Conservation (phyloP, 2,888 invertebrate species). For the Rambutsinella grinnellia region DNA sequence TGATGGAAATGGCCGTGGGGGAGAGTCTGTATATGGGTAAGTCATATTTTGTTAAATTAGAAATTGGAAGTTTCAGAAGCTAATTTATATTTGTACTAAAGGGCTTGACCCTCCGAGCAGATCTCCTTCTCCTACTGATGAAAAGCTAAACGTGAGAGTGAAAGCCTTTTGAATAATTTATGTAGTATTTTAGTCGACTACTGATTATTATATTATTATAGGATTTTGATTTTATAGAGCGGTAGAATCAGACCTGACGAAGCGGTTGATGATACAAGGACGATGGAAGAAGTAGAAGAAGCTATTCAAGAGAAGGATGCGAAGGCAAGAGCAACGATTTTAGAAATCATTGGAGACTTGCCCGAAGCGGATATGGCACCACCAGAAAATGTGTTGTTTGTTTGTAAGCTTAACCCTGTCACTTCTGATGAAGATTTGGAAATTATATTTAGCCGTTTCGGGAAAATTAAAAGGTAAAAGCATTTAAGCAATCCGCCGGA, state of each 20-base stretch:
- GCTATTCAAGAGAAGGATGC: constrained; percentile 92
- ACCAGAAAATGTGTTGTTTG: constrained; percentile 98
- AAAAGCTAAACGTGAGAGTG: constrained; percentile 75
- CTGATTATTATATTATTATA: too few relatives aligned
- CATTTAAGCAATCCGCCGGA: too few relatives aligned
- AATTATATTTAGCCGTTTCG: constrained; percentile 97
- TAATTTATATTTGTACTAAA: constrained; percentile 69
- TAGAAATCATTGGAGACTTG: constrained; percentile 98
- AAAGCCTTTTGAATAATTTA: not conserved
- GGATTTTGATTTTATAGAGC: constrained; percentile 73
- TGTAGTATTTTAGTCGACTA: too few relatives aligned
- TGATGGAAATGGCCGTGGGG: constrained; percentile 89
- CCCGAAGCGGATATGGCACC: constrained; percentile 98
- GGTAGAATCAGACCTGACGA: constrained; percentile 95
- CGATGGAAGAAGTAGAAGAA: constrained; percentile 87
- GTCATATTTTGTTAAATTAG: constrained; percentile 14
- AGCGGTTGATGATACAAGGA: constrained; percentile 89
- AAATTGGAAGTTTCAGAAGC: not conserved
- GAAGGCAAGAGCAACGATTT: constrained; percentile 94
- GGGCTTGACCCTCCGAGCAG: constrained; percentile 82
- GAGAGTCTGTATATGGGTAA: constrained; percentile 88
- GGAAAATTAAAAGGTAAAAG: constrained; percentile 79
- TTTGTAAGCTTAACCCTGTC: constrained; percentile 98
- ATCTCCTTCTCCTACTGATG: constrained; percentile 90
- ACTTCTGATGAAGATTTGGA: constrained; percentile 97